Evolutionary conservation across 2,888 invertebrate species (phyloP).

Genomic region (Drosophila merina): DNA sequence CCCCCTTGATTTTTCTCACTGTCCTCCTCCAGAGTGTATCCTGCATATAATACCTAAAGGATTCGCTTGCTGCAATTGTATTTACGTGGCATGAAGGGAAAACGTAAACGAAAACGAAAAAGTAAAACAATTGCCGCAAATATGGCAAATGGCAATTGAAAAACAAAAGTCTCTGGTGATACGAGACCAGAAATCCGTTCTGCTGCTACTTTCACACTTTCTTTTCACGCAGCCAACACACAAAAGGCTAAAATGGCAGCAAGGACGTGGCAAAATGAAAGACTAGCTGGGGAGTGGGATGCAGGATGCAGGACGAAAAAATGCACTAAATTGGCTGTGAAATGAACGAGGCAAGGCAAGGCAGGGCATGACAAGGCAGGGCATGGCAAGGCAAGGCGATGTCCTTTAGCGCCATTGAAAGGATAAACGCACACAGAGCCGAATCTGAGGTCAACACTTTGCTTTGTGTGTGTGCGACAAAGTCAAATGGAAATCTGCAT

Average conservation of each 20-base stretch:
- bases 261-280: constrained; percentile 19
- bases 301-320: constrained; percentile 32
- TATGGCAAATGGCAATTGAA: constrained; percentile 76
- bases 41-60: constrained; percentile 5
- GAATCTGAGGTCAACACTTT: constrained; percentile 31
- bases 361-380: background rate
- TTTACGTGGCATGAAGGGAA: constrained; percentile 29
- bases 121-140: constrained; percentile 68
- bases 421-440: constrained; percentile 4
- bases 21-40: background rate
- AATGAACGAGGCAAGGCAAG: constrained; percentile 48
- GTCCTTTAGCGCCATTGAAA: constrained; percentile 12
- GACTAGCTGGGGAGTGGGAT: background rate
- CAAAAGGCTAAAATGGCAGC: constrained; percentile 23
- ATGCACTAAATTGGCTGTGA: constrained; percentile 68
- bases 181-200: constrained; percentile 62
- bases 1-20: background rate
- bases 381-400: background rate
- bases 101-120: constrained; percentile 66
- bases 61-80: constrained; percentile 56
- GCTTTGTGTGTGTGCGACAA: constrained; percentile 61
- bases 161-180: constrained; percentile 66
- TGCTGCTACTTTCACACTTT: constrained; percentile 69
- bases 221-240: constrained; percentile 24
- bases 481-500: constrained; percentile 75